These are phyloP conservation scores for Cichladusa arquata DNA, from an alignment of 2,113 vertebrate genomes.

Conservation along the genomic window DNA sequence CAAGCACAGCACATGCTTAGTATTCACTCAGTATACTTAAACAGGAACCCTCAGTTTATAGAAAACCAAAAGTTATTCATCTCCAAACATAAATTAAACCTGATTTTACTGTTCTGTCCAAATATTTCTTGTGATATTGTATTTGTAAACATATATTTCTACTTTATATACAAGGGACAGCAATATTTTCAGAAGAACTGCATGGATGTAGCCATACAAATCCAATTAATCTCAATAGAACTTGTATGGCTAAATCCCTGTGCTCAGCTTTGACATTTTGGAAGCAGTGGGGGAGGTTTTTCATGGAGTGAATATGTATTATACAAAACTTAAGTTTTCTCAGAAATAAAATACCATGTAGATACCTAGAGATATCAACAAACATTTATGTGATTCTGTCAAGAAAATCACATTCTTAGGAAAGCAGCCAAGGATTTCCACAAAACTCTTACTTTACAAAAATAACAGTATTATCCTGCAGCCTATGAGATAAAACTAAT, in stretches of 20 bases:
- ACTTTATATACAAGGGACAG: not conserved
- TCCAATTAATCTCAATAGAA: conserved; percentile 63
- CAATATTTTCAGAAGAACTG: conserved; percentile 38
- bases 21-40: conserved; percentile 59
- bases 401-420: not conserved
- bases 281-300: conserved; percentile 55
- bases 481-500: conserved; percentile 31
- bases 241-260: conserved; percentile 50
- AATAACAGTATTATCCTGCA: conserved; percentile 5
- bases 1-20: conserved; percentile 57
- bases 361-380: not conserved
- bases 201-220: conserved; percentile 58
- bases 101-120: not conserved
- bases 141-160: not conserved
- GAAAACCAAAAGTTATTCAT: conserved; percentile 35
- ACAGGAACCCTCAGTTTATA: conserved; percentile 30
- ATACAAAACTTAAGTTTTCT: conserved; percentile 8
- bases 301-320: conserved; percentile 10
- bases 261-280: conserved; percentile 45
- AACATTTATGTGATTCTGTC: not conserved
- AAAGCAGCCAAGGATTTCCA: not conserved
- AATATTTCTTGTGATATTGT: not conserved
- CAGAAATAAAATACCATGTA: not conserved
- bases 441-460: not conserved
- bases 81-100: conserved; percentile 34